Conservation (phyloP, 2,888 invertebrate genomes). For the Scaptodrosophila latifasciaeformis region DNA sequence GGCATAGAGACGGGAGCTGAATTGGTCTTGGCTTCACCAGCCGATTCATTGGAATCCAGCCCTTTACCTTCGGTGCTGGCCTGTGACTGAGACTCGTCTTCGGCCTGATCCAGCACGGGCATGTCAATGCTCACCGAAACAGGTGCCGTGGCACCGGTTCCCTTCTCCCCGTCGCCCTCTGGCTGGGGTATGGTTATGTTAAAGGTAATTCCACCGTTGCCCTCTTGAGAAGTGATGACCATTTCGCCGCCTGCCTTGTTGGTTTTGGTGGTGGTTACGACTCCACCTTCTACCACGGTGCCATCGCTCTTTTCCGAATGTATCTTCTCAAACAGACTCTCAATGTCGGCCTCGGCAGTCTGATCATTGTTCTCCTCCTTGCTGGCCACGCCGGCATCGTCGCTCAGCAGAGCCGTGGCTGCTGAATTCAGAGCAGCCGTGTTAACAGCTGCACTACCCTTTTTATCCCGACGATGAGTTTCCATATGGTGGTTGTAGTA, state of each 20-base stretch:
- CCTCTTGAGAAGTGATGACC: constrained; percentile 75
- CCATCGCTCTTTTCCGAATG: constrained; percentile 75
- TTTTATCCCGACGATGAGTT: constrained; percentile 72
- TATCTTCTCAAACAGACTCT: constrained; percentile 75
- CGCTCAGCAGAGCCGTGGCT: constrained; percentile 65
- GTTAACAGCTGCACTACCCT: constrained; percentile 37
- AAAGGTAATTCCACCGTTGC: constrained; percentile 74
- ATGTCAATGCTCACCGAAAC: constrained; percentile 75
- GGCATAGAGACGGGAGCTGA: constrained; percentile 75
- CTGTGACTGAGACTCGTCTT: constrained; percentile 65
- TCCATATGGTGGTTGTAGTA: constrained; percentile 76
- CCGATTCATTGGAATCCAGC: constrained; percentile 24
- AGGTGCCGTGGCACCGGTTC: constrained; percentile 55
- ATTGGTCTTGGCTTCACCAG: constrained; percentile 39
- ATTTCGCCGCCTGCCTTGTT: constrained; percentile 65
- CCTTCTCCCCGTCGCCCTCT: constrained; percentile 57
- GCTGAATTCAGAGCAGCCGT: constrained; percentile 57
- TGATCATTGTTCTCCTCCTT: constrained; percentile 47
- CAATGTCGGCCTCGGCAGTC: constrained; percentile 73
- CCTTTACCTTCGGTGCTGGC: constrained; percentile 49
- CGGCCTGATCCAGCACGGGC: constrained; percentile 74
- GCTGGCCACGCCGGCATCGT: constrained; percentile 46
- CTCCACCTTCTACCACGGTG: constrained; percentile 34
- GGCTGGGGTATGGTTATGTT: constrained; percentile 75
- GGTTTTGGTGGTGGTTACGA: constrained; percentile 31